phyloP scores from a whole-genome alignment of 2,888 invertebrate species.

The Cyrtodaria siliqua region DNA sequence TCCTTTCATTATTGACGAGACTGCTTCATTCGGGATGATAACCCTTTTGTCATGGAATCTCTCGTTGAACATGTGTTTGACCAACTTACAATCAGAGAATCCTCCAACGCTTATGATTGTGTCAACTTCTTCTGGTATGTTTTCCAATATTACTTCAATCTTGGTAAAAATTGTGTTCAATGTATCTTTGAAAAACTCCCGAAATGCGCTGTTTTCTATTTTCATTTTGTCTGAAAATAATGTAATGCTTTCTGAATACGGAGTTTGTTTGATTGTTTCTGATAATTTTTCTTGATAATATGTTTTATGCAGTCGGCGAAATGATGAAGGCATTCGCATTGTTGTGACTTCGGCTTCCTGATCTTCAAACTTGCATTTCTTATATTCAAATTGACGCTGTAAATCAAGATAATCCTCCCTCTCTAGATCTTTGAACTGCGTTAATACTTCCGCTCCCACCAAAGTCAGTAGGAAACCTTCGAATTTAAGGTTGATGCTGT shows the following conservation, averaged over 20 bases:
- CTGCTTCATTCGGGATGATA: constrained; percentile 40
- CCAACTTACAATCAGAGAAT: constrained; percentile 40
- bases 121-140: constrained; percentile 9
- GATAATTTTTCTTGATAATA: constrained; percentile 12
- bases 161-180: constrained; percentile 13
- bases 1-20: constrained; percentile 41
- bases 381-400: constrained; percentile 30
- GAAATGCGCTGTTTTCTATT: background rate
- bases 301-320: constrained; percentile 10
- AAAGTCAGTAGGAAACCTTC: constrained; percentile 21
- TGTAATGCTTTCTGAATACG: background rate
- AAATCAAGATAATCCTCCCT: constrained; percentile 27
- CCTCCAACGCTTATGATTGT: constrained; percentile 44
- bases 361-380: constrained; percentile 28
- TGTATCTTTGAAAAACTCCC: constrained; percentile 1
- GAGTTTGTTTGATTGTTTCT: background rate
- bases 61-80: constrained; percentile 24
- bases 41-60: constrained; percentile 20
- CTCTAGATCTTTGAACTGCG: constrained; percentile 11
- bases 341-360: constrained; percentile 3
- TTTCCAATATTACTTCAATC: background rate
- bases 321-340: constrained; percentile 13
- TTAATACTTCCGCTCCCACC: constrained; percentile 24
- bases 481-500: constrained; percentile 33
- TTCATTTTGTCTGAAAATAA: background rate